These are phyloP conservation scores for Cololabis saira DNA, from an alignment of 2,113 vertebrate species.

Conservation along the genomic window DNA sequence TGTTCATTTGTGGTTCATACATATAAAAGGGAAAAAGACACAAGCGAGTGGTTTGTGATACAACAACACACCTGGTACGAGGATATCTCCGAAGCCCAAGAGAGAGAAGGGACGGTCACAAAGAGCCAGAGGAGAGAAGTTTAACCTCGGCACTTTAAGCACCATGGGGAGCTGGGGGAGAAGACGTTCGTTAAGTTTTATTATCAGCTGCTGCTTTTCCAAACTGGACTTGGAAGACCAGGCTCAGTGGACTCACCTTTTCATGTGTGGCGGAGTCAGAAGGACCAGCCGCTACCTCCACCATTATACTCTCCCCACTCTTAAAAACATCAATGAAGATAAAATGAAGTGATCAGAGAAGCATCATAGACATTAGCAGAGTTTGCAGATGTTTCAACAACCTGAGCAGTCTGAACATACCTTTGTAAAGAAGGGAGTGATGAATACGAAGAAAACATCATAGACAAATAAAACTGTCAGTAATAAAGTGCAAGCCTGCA, in stretches of 20 bases:
- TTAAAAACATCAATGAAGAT: conserved; percentile 52
- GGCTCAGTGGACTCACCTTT: conserved; percentile 82
- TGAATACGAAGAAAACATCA: conserved; percentile 96
- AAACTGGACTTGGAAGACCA: background rate
- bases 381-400: background rate
- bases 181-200: conserved; percentile 10
- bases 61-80: conserved; percentile 90
- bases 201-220: background rate
- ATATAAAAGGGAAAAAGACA: no score
- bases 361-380: no score
- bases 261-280: conserved; percentile 90
- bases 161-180: conserved; percentile 93
- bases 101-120: conserved; percentile 96
- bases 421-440: conserved; percentile 93
- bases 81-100: conserved; percentile 94
- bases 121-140: conserved; percentile 88
- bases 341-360: background rate
- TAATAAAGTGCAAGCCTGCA: conserved; percentile 93
- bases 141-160: conserved; percentile 93
- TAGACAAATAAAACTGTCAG: conserved; percentile 93
- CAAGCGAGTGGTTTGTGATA: no score
- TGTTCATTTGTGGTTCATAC: no score
- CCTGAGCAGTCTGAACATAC: conserved; percentile 66
- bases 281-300: conserved; percentile 94
- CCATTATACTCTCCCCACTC: conserved; percentile 97